Base-by-base conservation (phyloP, 1,140 invertebrate genomes). In the Drosophila persimilis region DNA sequence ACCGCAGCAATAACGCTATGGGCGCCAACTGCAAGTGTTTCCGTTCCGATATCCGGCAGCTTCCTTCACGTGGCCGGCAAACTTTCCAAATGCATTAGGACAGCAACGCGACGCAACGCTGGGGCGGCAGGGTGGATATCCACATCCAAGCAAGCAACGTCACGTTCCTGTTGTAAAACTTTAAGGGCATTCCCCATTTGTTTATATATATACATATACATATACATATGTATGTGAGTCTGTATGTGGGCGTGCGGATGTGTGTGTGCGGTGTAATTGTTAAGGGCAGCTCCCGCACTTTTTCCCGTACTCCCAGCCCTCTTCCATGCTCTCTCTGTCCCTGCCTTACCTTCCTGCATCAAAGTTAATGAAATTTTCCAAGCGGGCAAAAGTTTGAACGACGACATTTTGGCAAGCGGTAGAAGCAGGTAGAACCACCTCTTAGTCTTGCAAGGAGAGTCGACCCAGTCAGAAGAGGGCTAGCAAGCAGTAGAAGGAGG, bases 1-100 rank as follows among this genome's bases (percentile, higher is more conserved):
- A 77, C 80, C 73, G 73, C 80, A 85, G 80, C 56, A 71, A 77
- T 73, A 77, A 80, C 66, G 84, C 84, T 39, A 77, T 77, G 76
- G 67, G 78, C 51, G 63, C 56, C 58, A 53, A 52, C 60, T 88
- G 85, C 83, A 88, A 88, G 80, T 89, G 80, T 79, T 89, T 89
- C 80, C 84, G 85, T 80, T 85, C 80, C 86, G 85, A 88, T 88
- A 85, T 86, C 81, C 81, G 76, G 60, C 73, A 73, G 60, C 70
- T 74, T 66, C 56, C 77, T 64, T 70, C 78, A 77, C 77, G 60
- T 57, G 72, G 63, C 47, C 59, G n/a, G 39, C 64, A 78, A 85
- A 85, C 81, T 80, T 86, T 86, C 51, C 73, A 81, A 81, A 78
- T 81, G 81, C 81, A 85, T 85, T 85, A 77, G 56, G 63, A 54